Base-by-base conservation (phyloP, 2,797 vertebrate genomes). In the Artibeus jamaicensis region DNA sequence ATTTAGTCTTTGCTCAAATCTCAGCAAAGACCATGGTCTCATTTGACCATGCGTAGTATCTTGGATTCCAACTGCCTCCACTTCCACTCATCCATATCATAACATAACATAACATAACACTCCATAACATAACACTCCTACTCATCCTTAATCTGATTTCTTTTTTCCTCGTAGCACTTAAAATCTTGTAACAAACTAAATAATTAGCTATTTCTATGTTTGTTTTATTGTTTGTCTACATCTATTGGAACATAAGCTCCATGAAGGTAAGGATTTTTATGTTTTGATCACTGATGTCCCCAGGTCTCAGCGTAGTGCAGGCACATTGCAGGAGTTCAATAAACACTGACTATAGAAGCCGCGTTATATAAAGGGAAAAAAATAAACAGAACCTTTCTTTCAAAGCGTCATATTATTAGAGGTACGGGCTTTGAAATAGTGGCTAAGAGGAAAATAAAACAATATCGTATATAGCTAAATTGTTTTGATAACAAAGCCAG, bases 401-500 rank as follows among this genome's bases (percentile, higher is more conserved):
- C 32, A 37, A 91, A 81, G 3, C 53, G 55, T 81, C 73, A 62
- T 26, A 91, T 70, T 76, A 34, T 55, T 84, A 55, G 34, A 44
- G 19, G 6, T 76, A 24, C 18, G 55, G 10, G 74, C 34, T 24
- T 67, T 91, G 21, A 48, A 93, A 82, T 6, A 53, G 34, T 48
- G 24, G 18, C 42, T 73, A 16, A 83, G 48, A 67, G 6, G 44
- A 84, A 89, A 88, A 55, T 16, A 87, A 89, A 82, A 70, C 14
- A 46, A 91, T 26, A 68, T 85, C 76, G 48, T 70, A 26, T 78
- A 29, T 87, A 89, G 42, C 34, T 78, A 79, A 83, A n/a, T 68
- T 68, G 29, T 50, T 91, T 85, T 77, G 57, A 88, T 86, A 74
- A 59, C 70, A 93, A 86, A 95, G 42, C 39, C 78, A 34, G 55